Percentiles rank a stretch among this genome's conserved stretches.
phyloP scores from a whole-genome alignment of 2,888 invertebrate species.

The Nudaria mundana region DNA sequence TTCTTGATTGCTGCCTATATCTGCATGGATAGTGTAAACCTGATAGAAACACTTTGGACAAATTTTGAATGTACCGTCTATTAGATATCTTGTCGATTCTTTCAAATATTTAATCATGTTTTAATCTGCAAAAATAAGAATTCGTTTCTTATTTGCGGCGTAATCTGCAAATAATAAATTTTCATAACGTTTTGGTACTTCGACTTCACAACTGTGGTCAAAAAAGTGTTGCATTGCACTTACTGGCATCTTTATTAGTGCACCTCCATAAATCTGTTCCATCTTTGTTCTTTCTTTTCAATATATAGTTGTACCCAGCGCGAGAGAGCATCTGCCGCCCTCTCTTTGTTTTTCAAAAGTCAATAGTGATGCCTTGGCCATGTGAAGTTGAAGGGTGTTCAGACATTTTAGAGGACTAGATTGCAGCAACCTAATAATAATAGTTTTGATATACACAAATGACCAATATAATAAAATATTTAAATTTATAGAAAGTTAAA shows the following conservation, averaged over 20 bases:
- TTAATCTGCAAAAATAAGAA: slow-evolving; percentile 4
- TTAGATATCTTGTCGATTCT: slow-evolving; percentile 7
- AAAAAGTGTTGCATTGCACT: slow-evolving; percentile 15
- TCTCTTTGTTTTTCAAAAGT: slow-evolving; percentile 11
- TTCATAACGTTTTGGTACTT: slow-evolving; percentile 10
- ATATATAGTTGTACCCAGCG: slow-evolving; percentile 10
- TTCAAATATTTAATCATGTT: slow-evolving; percentile 8
- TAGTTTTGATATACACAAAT: background rate
- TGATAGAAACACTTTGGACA: slow-evolving; percentile 2
- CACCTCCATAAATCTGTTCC: slow-evolving; percentile 15
- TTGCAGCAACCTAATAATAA: slow-evolving; percentile 6
- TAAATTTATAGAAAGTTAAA: too few species aligned
- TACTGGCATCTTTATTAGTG: slow-evolving; percentile 7
- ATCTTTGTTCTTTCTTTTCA: slow-evolving; percentile 17
- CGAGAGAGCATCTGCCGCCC: slow-evolving; percentile 10
- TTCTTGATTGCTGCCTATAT: slow-evolving; percentile 17
- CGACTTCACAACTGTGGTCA: too few species aligned
- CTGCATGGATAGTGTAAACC: slow-evolving; percentile 16
- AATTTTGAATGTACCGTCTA: slow-evolving; percentile 9
- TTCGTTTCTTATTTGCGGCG: slow-evolving; percentile 7
- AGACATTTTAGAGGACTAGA: slow-evolving; percentile 8
- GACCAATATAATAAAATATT: too few species aligned
- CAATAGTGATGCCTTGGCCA: slow-evolving; percentile 3
- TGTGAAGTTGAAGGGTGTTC: slow-evolving; percentile 11
- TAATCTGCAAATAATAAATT: slow-evolving; percentile 12